Conservation (phyloP, 2,113 vertebrate genomes). For the Aspidoscelis tigris region DNA sequence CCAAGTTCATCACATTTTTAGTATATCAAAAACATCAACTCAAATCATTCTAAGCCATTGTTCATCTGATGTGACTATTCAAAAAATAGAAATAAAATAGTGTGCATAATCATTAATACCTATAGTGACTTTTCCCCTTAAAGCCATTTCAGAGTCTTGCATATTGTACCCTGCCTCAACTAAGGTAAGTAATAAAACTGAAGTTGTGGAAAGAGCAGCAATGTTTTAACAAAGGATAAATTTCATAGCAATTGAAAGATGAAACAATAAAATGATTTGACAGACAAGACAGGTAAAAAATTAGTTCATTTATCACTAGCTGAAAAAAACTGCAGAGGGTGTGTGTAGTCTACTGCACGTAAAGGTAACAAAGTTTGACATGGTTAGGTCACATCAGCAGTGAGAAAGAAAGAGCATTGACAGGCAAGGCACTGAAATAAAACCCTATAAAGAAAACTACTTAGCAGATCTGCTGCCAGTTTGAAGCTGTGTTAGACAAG, state of each 20-base stretch:
- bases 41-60: neutral
- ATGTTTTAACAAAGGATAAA: constrained; percentile 16
- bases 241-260: constrained; percentile 41
- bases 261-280: constrained; percentile 55
- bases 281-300: constrained; percentile 28
- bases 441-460: constrained; percentile 53
- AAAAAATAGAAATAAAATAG: neutral
- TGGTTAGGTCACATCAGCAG: constrained; percentile 49
- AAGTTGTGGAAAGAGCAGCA: constrained; percentile 29
- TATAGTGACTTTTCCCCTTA: neutral
- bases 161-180: neutral
- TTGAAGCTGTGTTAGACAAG: constrained; percentile 43
- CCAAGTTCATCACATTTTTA: neutral
- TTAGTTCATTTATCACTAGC: constrained; percentile 42
- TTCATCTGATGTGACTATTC: neutral
- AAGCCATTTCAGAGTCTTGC: constrained; percentile 35
- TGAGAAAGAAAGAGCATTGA: constrained; percentile 43
- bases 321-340: constrained; percentile 27
- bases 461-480: constrained; percentile 42
- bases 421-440: constrained; percentile 46
- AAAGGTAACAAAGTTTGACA: constrained; percentile 64
- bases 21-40: neutral
- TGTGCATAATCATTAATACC: neutral
- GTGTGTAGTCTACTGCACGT: constrained; percentile 26
- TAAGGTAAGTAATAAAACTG: constrained; percentile 47